Conservation (phyloP, 2,113 vertebrate species). For the Barbus barbus region DNA sequence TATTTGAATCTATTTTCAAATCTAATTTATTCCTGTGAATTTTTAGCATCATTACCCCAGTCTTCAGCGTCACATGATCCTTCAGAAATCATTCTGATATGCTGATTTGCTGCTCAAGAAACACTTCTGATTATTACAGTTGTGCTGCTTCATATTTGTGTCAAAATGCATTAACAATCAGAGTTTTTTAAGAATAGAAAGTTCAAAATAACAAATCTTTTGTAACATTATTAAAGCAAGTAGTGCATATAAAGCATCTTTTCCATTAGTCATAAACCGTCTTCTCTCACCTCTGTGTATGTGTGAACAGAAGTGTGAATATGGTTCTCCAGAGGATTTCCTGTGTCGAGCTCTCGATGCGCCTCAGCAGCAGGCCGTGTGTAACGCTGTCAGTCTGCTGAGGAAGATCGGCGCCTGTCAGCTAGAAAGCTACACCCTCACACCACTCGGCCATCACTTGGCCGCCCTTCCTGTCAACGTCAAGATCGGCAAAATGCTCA, state of each 20-base stretch:
- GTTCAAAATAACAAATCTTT: too few relatives aligned
- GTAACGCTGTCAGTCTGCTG: constrained; percentile 89
- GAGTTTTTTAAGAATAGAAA: too few relatives aligned
- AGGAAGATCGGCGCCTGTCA: constrained; percentile 92
- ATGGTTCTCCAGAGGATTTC: constrained; percentile 93
- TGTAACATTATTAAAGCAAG: too few relatives aligned
- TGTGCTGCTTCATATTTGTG: too few relatives aligned
- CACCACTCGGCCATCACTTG: constrained; percentile 92
- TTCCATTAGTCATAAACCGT: neutral
- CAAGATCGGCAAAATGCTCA: constrained; percentile 98
- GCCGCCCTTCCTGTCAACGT: constrained; percentile 93
- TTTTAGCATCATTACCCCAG: neutral
- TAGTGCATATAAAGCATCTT: neutral
- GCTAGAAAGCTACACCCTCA: constrained; percentile 78
- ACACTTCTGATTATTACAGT: too few relatives aligned
- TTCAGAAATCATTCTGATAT: neutral
- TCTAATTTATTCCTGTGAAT: neutral
- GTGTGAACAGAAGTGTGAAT: constrained; percentile 87
- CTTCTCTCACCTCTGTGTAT: neutral
- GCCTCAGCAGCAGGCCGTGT: constrained; percentile 91
- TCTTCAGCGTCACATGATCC: too few relatives aligned
- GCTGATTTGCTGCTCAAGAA: neutral
- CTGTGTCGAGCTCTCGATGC: constrained; percentile 88
- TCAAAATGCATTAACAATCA: too few relatives aligned
- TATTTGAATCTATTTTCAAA: neutral